Evolutionary conservation across 2,888 invertebrate species (phyloP).

Genomic region (Nomada goodeniana): DNA sequence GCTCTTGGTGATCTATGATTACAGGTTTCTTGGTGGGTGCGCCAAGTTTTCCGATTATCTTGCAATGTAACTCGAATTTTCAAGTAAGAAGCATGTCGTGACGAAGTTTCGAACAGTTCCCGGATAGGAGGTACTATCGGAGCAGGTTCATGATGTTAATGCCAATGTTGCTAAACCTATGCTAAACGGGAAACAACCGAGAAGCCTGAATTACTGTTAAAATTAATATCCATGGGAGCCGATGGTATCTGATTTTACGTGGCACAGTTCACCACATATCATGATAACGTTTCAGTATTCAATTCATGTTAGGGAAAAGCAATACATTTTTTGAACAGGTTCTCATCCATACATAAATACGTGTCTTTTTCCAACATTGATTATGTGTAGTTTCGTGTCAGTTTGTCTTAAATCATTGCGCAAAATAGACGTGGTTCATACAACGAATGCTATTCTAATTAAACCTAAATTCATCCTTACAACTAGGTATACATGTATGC

Average conservation of each 20-base stretch:
- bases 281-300: not conserved
- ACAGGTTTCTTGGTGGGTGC: not conserved
- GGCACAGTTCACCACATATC: constrained; percentile 1
- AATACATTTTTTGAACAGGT: not conserved
- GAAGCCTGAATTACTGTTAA: constrained; percentile 31
- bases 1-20: not conserved
- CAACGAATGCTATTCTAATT: not conserved
- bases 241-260: constrained; percentile 22
- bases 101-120: constrained; percentile 33
- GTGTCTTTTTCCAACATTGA: not conserved
- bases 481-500: constrained; percentile 26
- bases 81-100: constrained; percentile 20
- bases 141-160: constrained; percentile 35
- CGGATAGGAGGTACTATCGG: constrained; percentile 15
- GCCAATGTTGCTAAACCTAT: constrained; percentile 42
- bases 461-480: constrained; percentile 22
- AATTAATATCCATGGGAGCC: constrained; percentile 33
- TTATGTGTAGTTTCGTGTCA: not conserved
- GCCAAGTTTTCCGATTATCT: constrained; percentile 24
- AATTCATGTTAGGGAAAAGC: not conserved
- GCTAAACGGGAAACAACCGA: constrained; percentile 25
- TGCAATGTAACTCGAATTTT: constrained; percentile 28
- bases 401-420: not conserved
- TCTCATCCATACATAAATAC: constrained; percentile 24
- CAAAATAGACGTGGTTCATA: not conserved